These are phyloP conservation scores for Dufourea novaeangliae DNA, from an alignment of 1,140 invertebrate genomes.

Conservation along the genomic window DNA sequence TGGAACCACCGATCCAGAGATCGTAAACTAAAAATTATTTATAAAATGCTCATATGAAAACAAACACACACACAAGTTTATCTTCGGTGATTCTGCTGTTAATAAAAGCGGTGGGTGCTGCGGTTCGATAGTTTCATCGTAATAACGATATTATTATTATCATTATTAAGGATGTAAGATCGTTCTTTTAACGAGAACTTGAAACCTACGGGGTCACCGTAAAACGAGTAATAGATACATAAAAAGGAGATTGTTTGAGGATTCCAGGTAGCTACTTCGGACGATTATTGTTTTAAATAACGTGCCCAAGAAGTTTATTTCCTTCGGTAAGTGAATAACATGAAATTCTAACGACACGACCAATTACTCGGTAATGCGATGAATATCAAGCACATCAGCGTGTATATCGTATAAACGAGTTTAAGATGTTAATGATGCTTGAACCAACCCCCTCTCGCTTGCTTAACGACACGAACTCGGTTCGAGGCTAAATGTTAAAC, in stretches of 20 bases:
- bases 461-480: neutral
- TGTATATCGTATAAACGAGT: neutral
- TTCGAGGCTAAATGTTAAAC: neutral
- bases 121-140: no score
- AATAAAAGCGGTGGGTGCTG: no score
- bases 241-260: neutral
- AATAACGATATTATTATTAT: no score
- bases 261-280: neutral
- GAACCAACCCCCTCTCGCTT: conserved; percentile 13
- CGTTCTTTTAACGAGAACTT: no score
- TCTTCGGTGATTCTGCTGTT: no score
- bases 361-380: conserved; percentile 25
- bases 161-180: no score
- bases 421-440: neutral
- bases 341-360: neutral
- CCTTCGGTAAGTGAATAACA: no score
- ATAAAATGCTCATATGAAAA: no score
- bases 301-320: neutral
- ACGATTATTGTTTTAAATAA: neutral
- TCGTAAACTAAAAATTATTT: no score
- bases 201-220: no score
- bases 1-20: no score
- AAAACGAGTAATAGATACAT: neutral
- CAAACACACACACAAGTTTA: no score
- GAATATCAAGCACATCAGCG: conserved; percentile 1